Evolutionary conservation across 2,113 vertebrate genomes (phyloP).

Genomic region (Scortum barcoo): DNA sequence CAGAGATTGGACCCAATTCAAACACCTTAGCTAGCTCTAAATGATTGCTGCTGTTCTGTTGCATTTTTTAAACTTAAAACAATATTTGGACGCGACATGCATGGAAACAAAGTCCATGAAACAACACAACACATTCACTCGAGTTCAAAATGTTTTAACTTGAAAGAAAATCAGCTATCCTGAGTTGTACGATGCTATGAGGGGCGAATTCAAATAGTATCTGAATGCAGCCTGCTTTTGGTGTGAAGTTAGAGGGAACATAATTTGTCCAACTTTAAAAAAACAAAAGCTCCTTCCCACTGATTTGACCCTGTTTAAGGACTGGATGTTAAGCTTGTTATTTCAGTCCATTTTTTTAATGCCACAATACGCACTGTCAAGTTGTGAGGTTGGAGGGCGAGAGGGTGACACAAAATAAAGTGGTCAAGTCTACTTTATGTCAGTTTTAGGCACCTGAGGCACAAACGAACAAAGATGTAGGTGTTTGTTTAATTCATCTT

Average conservation of each 20-base stretch:
- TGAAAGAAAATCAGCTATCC: background rate
- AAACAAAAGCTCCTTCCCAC: background rate
- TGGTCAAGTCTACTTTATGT: background rate
- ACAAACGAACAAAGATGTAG: background rate
- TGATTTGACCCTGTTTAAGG: background rate
- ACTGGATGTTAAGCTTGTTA: background rate
- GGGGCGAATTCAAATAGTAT: background rate
- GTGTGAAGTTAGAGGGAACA: background rate
- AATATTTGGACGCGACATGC: background rate
- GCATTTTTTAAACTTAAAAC: background rate
- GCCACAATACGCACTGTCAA: background rate
- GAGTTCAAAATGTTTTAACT: background rate
- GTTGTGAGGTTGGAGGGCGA: background rate
- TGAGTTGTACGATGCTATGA: background rate
- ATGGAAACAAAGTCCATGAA: background rate
- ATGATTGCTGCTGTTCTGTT: background rate
- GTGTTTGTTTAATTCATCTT: background rate
- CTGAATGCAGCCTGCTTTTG: background rate
- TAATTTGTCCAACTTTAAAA: background rate
- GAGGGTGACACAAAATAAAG: background rate
- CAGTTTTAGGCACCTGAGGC: slow-evolving; percentile 1
- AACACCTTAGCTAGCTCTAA: background rate
- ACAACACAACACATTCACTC: background rate
- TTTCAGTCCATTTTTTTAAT: background rate
- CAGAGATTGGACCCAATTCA: background rate